Conservation (phyloP, 2,888 invertebrate species). For the Antheraea assamensis region DNA sequence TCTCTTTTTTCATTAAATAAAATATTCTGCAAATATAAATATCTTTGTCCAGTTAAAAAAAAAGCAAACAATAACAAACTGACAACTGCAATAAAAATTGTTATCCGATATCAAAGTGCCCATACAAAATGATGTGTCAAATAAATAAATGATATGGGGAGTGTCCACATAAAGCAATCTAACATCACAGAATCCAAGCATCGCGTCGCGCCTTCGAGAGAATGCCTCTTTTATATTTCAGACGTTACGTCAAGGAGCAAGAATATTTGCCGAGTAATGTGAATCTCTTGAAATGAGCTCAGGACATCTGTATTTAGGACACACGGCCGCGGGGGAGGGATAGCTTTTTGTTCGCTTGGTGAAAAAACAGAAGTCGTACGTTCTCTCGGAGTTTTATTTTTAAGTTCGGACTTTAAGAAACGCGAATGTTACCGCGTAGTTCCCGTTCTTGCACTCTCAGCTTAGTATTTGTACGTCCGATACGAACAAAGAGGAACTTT, state of each 20-base stretch:
- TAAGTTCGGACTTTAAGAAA: conserved; percentile 11
- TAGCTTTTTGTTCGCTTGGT: conserved; percentile 29
- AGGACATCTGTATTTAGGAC: conserved; percentile 38
- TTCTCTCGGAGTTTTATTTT: conserved; percentile 18
- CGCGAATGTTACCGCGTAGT: conserved; percentile 12
- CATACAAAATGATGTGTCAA: too few species aligned
- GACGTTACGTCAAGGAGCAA: conserved; percentile 42
- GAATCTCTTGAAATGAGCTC: conserved; percentile 44
- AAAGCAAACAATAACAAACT: too few species aligned
- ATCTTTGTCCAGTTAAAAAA: too few species aligned
- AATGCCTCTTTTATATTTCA: conserved; percentile 60
- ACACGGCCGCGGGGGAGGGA: conserved; percentile 31
- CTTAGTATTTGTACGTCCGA: conserved; percentile 13
- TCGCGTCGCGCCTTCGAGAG: conserved; percentile 38
- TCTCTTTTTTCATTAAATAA: too few species aligned
- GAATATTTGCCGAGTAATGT: conserved; percentile 51
- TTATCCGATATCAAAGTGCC: too few species aligned
- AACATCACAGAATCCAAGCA: conserved; percentile 30
- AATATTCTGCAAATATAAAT: too few species aligned
- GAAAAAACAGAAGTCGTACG: conserved; percentile 29
- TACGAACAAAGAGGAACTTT: conserved; percentile 13
- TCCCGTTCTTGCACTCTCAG: neutral
- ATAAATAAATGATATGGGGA: neutral
- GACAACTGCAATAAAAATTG: too few species aligned
- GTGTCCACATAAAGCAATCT: conserved; percentile 26